Evolutionary conservation across 2,797 vertebrate genomes (phyloP), one percentile per base, ranked within the genome.

Genomic region (Pogonophryne albipinna): DNA sequence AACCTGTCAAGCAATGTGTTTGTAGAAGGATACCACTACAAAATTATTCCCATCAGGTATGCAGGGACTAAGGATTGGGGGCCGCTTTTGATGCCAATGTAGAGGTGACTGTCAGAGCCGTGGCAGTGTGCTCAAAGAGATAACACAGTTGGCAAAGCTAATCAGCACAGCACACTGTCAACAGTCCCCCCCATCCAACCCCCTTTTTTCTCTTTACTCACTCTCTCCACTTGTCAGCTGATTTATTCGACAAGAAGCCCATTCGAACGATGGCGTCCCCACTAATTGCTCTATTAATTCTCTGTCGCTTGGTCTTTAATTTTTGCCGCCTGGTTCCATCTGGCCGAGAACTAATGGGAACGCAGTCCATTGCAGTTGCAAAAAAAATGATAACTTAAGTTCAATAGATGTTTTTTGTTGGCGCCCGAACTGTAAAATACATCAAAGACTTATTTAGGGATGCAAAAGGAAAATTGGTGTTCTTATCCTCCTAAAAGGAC

Each of bases 201-300:
- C 69, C 61, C 59, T 76, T 74, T 65, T 78, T 76, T 42, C 65
- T 23, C 70, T 86, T 80, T 80, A 76, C 61, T 82, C 72, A 68
- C 75, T 83, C 80, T 82, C 70, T 82, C 66, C 44, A 71, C 73
- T 78, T 88, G 79, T 85, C 86, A 86, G 66, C 86, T 74, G 81
- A 83, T 91, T 90, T 76, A 86, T 91, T 90, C 64, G 14, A 61
- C 71, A 70, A 62, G 63, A 78, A 66, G 66, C 71, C 85, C 20
- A 16, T 79, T 80, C 88, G 71, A 90, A 73, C 17, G 64, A 86
- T 77, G 71, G 69, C 53, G 46, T 79, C 79, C 70, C 66, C 69
- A 71, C 86, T 93, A 92, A 94, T 92, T 92, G 86, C 76, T 88
- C 85, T 77, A 88, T 92, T 92, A 85, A 89, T 89, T 89, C 71